phyloP scores from a whole-genome alignment of 2,888 invertebrate genomes.

The Cryptus armator region DNA sequence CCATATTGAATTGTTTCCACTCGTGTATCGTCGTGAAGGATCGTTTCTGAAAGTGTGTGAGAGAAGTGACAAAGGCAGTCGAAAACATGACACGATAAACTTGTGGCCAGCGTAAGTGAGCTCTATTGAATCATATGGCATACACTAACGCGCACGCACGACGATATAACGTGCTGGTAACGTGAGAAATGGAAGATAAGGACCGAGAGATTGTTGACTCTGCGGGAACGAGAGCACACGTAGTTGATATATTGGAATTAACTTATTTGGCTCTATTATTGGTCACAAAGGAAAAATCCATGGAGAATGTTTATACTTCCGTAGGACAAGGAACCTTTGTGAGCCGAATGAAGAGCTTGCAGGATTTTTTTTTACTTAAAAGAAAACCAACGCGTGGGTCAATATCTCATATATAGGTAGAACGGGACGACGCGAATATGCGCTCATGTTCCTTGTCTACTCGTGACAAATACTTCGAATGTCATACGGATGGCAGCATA shows the following conservation, averaged over 20 bases:
- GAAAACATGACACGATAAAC: neutral
- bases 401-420: too few relatives aligned
- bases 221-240: neutral
- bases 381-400: too few relatives aligned
- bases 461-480: constrained; percentile 1
- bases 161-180: neutral
- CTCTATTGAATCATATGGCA: neutral
- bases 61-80: neutral
- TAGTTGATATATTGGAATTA: neutral
- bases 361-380: neutral
- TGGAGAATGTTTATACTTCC: neutral
- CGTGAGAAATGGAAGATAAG: neutral
- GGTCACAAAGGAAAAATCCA: neutral
- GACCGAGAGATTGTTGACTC: neutral
- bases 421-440: neutral
- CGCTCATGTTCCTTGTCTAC: neutral
- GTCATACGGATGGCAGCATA: neutral
- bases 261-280: neutral
- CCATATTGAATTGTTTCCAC: constrained; percentile 58
- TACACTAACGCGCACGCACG: neutral
- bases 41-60: neutral
- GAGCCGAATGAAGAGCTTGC: neutral
- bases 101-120: neutral
- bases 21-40: constrained; percentile 21
- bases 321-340: neutral